phyloP scores from a whole-genome alignment of 2,113 vertebrate genomes.

The Eulemur macaco region DNA sequence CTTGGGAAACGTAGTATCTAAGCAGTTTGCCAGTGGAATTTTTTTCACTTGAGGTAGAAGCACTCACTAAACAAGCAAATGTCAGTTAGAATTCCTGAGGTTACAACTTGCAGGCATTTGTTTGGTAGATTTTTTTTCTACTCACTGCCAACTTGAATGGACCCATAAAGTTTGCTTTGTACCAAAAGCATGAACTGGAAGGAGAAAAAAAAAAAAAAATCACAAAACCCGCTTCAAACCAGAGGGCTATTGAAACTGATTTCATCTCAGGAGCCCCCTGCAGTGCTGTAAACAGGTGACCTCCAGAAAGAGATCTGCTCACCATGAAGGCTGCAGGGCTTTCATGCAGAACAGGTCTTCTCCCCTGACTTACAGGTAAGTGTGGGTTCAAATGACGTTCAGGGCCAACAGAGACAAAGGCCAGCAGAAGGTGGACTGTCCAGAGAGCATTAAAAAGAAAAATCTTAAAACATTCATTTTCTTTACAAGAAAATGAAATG shows the following conservation, averaged over 20 bases:
- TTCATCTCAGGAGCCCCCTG: not conserved
- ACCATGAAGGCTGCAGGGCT: not conserved
- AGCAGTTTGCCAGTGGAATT: not conserved
- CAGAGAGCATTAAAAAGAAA: not conserved
- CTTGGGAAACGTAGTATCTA: not conserved
- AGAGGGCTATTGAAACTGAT: not conserved
- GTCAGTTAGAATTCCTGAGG: not conserved
- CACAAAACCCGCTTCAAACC: not conserved
- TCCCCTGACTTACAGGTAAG: not conserved
- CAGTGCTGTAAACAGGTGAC: not conserved
- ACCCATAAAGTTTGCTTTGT: not conserved
- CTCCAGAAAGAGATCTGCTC: not conserved
- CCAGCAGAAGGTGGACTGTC: not conserved
- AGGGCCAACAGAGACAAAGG: not conserved
- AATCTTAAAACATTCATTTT: not conserved
- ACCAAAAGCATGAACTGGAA: not conserved
- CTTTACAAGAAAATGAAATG: not conserved
- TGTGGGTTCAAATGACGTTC: not conserved
- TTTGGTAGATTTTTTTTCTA: not conserved
- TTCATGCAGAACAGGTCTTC: not conserved
- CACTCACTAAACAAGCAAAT: not conserved
- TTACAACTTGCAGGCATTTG: not conserved
- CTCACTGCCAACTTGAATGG: not conserved
- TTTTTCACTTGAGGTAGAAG: not conserved
- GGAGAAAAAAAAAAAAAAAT: too few species aligned